Evolutionary conservation across 30 jellyfish, hydroid and myxozoan species (phyloP).

Genomic region (Aurelia sp.): DNA sequence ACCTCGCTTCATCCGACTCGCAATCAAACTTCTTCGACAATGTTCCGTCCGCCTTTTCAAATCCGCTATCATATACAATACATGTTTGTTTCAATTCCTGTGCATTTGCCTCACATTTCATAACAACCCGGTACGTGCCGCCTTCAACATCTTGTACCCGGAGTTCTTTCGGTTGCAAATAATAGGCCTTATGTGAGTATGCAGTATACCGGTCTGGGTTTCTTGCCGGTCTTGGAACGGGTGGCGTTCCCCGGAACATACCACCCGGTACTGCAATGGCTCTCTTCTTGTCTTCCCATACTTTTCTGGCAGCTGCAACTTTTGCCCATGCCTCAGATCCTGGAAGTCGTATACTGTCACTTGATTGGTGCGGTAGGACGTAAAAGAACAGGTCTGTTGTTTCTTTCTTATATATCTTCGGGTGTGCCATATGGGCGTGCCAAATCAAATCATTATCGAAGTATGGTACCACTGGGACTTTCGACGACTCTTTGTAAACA

Average conservation of each 20-base stretch:
- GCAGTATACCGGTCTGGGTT: conserved; percentile 59
- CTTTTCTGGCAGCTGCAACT: conserved; percentile 64
- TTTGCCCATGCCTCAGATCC: conserved; percentile 59
- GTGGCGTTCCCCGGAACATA: conserved; percentile 95
- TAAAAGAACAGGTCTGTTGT: conserved; percentile 61
- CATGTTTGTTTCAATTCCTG: conserved; percentile 32
- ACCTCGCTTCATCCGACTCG: conserved; percentile 50
- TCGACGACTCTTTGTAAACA: conserved; percentile 72
- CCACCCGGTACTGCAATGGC: conserved; percentile 92
- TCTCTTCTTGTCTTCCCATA: conserved; percentile 69
- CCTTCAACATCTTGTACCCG: conserved; percentile 17
- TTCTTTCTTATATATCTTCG: conserved; percentile 57
- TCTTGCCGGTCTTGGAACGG: conserved; percentile 47
- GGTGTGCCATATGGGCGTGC: conserved; percentile 94
- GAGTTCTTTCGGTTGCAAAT: conserved; percentile 58
- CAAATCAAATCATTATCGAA: conserved; percentile 87
- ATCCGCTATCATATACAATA: conserved; percentile 52
- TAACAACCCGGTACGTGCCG: conserved; percentile 41
- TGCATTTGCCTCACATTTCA: conserved; percentile 54
- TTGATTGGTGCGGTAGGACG: conserved; percentile 74
- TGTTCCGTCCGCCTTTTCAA: conserved; percentile 1
- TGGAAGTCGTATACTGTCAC: conserved; percentile 83
- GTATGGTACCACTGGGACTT: conserved; percentile 85
- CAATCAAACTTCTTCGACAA: conserved; percentile 24
- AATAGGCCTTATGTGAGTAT: conserved; percentile 43